Percentiles rank a stretch among this genome's conserved stretches.
phyloP scores from a whole-genome alignment of 2,113 vertebrate genomes.

The Menura novaehollandiae region DNA sequence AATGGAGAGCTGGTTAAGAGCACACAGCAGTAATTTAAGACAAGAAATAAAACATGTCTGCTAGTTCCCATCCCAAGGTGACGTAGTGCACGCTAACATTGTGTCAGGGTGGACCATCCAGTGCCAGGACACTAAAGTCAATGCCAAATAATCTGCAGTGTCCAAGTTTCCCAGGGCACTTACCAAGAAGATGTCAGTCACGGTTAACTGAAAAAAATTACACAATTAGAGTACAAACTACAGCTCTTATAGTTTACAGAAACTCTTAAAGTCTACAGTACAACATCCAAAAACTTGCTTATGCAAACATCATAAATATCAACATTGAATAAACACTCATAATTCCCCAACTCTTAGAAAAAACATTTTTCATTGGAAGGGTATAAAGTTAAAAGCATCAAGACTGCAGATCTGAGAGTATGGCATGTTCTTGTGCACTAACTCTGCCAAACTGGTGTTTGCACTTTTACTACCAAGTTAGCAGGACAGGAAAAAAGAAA shows the following conservation, averaged over 20 bases:
- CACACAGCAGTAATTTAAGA: not conserved
- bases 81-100: not conserved
- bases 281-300: not conserved
- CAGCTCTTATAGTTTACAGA: not conserved
- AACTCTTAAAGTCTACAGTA: not conserved
- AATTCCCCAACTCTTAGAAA: not conserved
- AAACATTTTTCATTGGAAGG: not conserved
- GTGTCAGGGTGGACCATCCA: not conserved
- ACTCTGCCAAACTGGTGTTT: not conserved
- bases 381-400: not conserved
- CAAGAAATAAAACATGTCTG: not conserved
- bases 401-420: not conserved
- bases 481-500: not conserved
- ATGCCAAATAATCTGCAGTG: not conserved
- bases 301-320: not conserved
- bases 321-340: conserved; percentile 2
- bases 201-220: not conserved
- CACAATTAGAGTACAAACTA: not conserved
- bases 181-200: not conserved
- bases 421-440: not conserved
- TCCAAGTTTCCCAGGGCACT: not conserved
- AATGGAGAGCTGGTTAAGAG: not conserved
- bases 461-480: not conserved
- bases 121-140: not conserved
- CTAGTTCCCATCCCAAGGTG: not conserved